These are phyloP conservation scores for Byasa hedistus DNA, from an alignment of 2,888 invertebrate genomes.

Conservation along the genomic window DNA sequence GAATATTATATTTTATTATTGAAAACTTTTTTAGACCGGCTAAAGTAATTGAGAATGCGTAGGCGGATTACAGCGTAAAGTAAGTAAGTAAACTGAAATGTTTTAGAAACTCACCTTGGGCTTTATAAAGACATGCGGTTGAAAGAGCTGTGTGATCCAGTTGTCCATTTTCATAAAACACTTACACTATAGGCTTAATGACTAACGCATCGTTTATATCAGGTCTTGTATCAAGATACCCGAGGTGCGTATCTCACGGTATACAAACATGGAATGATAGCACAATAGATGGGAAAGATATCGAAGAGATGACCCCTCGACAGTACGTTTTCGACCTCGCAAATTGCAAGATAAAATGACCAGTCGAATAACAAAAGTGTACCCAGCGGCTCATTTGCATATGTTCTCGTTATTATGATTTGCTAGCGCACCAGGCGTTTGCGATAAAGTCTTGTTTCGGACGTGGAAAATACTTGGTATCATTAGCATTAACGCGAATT, in stretches of 20 bases:
- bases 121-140: slow-evolving; percentile 61
- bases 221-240: slow-evolving; percentile 13
- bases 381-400: slow-evolving; percentile 63
- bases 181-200: slow-evolving; percentile 8
- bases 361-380: slow-evolving; percentile 57
- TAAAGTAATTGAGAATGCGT: neutral
- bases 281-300: slow-evolving; percentile 61
- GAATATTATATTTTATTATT: neutral
- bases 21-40: neutral
- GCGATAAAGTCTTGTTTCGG: slow-evolving; percentile 3
- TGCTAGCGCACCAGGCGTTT: neutral
- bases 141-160: slow-evolving; percentile 75
- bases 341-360: slow-evolving; percentile 69
- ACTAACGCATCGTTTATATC: slow-evolving; percentile 13
- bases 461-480: neutral
- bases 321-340: slow-evolving; percentile 54
- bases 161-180: slow-evolving; percentile 57
- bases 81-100: neutral
- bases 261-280: slow-evolving; percentile 59
- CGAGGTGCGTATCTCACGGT: slow-evolving; percentile 61
- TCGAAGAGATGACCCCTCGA: slow-evolving; percentile 69
- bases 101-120: slow-evolving; percentile 56
- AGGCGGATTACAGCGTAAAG: neutral
- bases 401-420: slow-evolving; percentile 35
- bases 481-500: slow-evolving; percentile 1